Conservation (phyloP, 2,797 vertebrate species). For the Dromococcyx pavoninus region DNA sequence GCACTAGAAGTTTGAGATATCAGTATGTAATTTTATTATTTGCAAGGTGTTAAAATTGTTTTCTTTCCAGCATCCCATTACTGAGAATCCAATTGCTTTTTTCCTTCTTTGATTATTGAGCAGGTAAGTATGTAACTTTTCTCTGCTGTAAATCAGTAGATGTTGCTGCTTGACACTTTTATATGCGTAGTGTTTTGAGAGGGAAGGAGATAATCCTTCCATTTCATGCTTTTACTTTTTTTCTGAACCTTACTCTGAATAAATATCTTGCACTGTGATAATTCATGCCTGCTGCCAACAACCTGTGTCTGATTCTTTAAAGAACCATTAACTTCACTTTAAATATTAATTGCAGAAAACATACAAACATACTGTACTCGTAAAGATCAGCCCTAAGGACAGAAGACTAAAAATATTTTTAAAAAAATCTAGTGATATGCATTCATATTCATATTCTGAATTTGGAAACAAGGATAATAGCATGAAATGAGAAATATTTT, state of each 20-base stretch:
- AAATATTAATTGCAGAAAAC: neutral
- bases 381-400: neutral
- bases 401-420: neutral
- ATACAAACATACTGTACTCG: neutral
- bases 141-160: neutral
- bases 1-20: neutral
- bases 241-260: neutral
- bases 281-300: neutral
- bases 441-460: neutral
- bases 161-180: neutral
- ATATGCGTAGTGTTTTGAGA: neutral
- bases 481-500: neutral
- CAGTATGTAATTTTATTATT: neutral
- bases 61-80: neutral
- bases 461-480: neutral
- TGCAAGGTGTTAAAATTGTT: neutral
- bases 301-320: neutral
- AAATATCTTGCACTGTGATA: neutral
- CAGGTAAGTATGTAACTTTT: neutral
- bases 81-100: neutral
- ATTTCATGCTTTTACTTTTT: neutral
- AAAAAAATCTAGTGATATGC: neutral
- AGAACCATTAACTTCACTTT: neutral
- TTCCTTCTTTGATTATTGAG: neutral
- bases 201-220: neutral